These are phyloP conservation scores for Cephus spinipes DNA, from an alignment of 2,888 invertebrate genomes.

Conservation along the genomic window DNA sequence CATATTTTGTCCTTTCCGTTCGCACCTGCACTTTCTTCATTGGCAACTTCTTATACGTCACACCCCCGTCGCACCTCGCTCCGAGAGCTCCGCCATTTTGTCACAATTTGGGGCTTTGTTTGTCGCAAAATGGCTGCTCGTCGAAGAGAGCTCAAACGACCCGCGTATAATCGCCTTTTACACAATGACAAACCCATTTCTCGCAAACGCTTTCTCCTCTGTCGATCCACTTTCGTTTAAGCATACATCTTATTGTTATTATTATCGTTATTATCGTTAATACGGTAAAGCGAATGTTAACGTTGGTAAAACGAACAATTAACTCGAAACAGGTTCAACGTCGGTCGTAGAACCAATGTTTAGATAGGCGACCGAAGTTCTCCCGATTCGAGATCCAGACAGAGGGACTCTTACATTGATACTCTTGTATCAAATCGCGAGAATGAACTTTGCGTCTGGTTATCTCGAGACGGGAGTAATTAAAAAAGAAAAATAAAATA, in stretches of 20 bases:
- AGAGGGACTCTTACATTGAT: background rate
- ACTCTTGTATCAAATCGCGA: constrained; percentile 11
- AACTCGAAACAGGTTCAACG: background rate
- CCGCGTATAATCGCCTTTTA: too few relatives aligned
- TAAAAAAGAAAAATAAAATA: constrained; percentile 5
- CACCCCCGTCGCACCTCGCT: background rate
- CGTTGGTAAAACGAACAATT: background rate
- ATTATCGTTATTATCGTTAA: background rate
- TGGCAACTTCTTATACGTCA: background rate
- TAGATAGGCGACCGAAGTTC: background rate
- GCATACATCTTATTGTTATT: background rate
- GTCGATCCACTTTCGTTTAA: background rate
- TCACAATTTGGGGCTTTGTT: constrained; percentile 23
- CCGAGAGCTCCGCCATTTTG: constrained; percentile 7
- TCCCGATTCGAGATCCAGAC: background rate
- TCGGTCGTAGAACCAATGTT: background rate
- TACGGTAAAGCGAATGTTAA: background rate
- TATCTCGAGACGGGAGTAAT: constrained; percentile 7
- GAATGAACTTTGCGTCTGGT: constrained; percentile 11
- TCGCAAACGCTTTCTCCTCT: background rate
- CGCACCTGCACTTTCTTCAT: background rate
- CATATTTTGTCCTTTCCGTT: constrained; percentile 12
- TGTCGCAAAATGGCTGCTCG: constrained; percentile 22
- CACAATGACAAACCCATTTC: background rate
- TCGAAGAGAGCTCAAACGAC: background rate